Conservation (phyloP, 2,113 vertebrate genomes). For the Neofelis nebulosa region DNA sequence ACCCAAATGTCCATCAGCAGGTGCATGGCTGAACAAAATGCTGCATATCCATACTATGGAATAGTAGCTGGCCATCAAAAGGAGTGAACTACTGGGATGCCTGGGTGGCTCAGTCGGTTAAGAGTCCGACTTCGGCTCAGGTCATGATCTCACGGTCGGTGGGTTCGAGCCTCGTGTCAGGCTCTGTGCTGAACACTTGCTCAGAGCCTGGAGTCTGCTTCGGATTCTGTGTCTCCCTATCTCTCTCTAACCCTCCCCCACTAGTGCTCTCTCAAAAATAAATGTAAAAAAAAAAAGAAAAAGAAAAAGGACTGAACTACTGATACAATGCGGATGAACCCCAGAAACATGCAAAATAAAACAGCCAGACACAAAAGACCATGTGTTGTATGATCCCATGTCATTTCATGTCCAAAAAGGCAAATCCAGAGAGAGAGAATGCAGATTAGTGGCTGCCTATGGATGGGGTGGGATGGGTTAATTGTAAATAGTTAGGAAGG, state of each 20-base stretch:
- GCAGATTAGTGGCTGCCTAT: too few species aligned
- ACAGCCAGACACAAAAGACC: neutral
- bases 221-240: too few species aligned
- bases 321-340: fast-evolving
- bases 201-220: too few species aligned
- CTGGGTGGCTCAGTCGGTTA: too few species aligned
- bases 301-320: neutral
- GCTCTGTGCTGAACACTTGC: too few species aligned
- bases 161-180: too few species aligned
- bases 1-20: too few species aligned
- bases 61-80: neutral
- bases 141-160: too few species aligned
- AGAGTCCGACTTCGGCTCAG: too few species aligned
- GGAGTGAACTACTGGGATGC: neutral
- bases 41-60: neutral
- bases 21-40: neutral
- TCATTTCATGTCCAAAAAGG: neutral
- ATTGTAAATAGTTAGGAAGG: neutral
- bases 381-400: neutral
- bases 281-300: too few species aligned
- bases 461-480: neutral
- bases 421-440: neutral
- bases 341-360: neutral
- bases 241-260: too few species aligned
- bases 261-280: too few species aligned